Evolutionary conservation across 2,888 invertebrate species (phyloP), one percentile per base, ranked within the genome.

Genomic region (Perizoma flavofasciatum): DNA sequence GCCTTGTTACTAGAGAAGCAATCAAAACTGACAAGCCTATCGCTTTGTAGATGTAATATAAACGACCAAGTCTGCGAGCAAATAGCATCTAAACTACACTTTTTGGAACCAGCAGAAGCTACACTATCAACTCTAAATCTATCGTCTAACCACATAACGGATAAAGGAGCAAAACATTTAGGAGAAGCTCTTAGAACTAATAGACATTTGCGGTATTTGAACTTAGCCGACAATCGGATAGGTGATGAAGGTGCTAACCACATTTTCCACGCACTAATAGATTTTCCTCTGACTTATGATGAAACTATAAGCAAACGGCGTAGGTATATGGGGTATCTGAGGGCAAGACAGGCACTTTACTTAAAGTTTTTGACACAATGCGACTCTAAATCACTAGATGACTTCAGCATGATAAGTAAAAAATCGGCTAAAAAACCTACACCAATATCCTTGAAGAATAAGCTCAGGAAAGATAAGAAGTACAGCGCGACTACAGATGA

Each of bases 161-260:
- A 88, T 66, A 66, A 62, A 40, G 87, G 85, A 53, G 82, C 78
- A n/a, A 76, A 76, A 72, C 54, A 72, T 67, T 67, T 86, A 37
- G 77, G 73, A 39, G 71, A 71, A 64, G 79, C 80, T 65, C 68
- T 87, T 39, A 78, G 82, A 71, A 78, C 63, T 57, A 88, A 88
- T 75, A 81, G 86, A 67, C 70, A 70, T 70, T 79, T 89, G 74
- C 74, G 81, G 61, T 85, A 83, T 77, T 80, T 87, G 55, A 87
- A 85, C 73, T 63, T 86, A 59, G 75, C 86, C 3, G 80, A 76
- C 59, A 88, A 88, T 72, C 77, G 61, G 58, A 81, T 87, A 10
- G 58, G 67, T 43, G 85, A 86, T 55, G 70, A 69, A 6, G 88
- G 86, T 9, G 83, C 81, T 5, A 48, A 63, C 11, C 59, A 63